Evolutionary conservation across 2,888 invertebrate species (phyloP).

Genomic region (Caenorhabditis doughertyi): DNA sequence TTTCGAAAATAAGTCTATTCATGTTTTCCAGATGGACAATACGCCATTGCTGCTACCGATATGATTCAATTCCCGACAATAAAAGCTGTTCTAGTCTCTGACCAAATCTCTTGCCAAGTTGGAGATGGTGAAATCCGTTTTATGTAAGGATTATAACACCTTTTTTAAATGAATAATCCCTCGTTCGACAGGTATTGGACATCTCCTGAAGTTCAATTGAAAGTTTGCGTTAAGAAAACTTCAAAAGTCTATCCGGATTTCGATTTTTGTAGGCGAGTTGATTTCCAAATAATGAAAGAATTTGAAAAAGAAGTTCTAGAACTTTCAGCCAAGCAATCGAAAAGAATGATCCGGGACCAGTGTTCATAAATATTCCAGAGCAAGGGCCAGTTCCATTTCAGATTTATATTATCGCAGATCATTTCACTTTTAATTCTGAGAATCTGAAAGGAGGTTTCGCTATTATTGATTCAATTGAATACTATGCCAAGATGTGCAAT

Average conservation of each 20-base stretch:
- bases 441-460: conserved; percentile 81
- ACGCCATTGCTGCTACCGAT: conserved; percentile 80
- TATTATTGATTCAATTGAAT: conserved; percentile 81
- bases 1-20: no score
- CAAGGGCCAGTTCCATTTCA: conserved; percentile 77
- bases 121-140: conserved; percentile 75
- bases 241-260: conserved; percentile 76
- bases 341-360: conserved; percentile 82
- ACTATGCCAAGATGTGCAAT: conserved; percentile 78
- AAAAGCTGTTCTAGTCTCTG: conserved; percentile 80
- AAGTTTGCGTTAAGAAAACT: conserved; percentile 77
- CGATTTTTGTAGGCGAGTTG: conserved; percentile 77
- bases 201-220: conserved; percentile 78
- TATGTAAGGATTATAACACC: conserved; percentile 59
- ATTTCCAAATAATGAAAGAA: background rate
- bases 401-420: conserved; percentile 81
- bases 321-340: conserved; percentile 74
- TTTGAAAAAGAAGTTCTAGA: conserved; percentile 36
- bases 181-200: conserved; percentile 80
- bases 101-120: conserved; percentile 74
- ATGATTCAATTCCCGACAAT: conserved; percentile 73
- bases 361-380: conserved; percentile 79
- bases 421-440: conserved; percentile 78
- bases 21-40: conserved; percentile 79
- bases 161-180: conserved; percentile 1